Evolutionary conservation across 2,113 vertebrate genomes (phyloP).

Genomic region (Sardina pilchardus): DNA sequence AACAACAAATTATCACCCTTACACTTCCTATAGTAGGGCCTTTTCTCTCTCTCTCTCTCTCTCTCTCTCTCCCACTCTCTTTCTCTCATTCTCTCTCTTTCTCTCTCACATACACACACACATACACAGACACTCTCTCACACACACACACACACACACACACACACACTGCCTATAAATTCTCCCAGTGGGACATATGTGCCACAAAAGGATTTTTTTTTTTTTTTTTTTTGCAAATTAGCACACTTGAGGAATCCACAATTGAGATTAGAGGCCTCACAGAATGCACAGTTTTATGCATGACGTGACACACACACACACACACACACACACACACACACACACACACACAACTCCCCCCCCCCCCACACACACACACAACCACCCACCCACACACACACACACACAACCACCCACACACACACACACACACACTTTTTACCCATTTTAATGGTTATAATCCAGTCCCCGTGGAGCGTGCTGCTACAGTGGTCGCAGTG

Average conservation of each 20-base stretch:
- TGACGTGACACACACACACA: too few species aligned
- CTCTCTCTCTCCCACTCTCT: neutral
- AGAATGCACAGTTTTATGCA: neutral
- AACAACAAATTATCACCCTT: too few species aligned
- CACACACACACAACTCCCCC: neutral
- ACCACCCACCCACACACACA: neutral
- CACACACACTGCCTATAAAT: neutral
- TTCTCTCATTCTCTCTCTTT: neutral
- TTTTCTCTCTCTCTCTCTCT: neutral
- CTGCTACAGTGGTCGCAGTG: neutral
- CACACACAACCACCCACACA: neutral
- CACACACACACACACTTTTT: neutral
- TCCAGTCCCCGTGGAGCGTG: neutral
- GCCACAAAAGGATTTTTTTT: neutral
- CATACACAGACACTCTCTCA: too few species aligned
- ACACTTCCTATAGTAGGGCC: neutral
- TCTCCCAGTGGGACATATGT: neutral
- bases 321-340: neutral
- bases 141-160: too few species aligned
- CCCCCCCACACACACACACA: neutral
- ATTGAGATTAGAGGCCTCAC: neutral
- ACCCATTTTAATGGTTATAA: neutral
- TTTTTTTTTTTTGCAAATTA: neutral
- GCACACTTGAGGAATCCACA: neutral
- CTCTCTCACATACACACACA: neutral